These are phyloP conservation scores for Xestia c-nigrum DNA, from an alignment of 2,888 invertebrate species.

Conservation along the genomic window DNA sequence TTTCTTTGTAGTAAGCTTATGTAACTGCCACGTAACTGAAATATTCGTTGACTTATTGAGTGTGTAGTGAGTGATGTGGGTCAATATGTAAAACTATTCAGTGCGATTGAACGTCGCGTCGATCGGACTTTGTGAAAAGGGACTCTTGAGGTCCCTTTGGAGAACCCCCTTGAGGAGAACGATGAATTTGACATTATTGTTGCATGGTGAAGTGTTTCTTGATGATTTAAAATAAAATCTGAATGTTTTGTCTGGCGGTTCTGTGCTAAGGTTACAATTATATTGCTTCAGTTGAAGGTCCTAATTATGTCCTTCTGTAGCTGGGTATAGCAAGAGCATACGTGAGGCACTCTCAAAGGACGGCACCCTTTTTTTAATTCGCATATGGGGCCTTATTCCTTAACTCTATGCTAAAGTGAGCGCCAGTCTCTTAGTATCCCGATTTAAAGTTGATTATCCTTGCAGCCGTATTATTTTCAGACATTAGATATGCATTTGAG, in stretches of 20 bases:
- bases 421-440: neutral
- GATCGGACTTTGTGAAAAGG: neutral
- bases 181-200: neutral
- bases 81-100: neutral
- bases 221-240: neutral
- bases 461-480: neutral
- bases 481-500: neutral
- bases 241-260: neutral
- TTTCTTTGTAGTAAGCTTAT: constrained; percentile 57
- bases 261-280: neutral
- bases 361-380: neutral
- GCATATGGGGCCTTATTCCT: neutral
- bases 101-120: neutral
- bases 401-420: neutral
- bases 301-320: neutral
- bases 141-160: too few relatives aligned
- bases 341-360: neutral
- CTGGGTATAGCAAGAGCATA: neutral
- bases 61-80: constrained; percentile 7
- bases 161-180: too few relatives aligned
- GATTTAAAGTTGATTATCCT: neutral
- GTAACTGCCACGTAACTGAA: constrained; percentile 63
- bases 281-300: neutral
- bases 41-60: constrained; percentile 42
- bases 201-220: neutral